These are phyloP conservation scores for Acanthosoma haemorrhoidale DNA, from an alignment of 2,888 invertebrate species.

Conservation along the genomic window DNA sequence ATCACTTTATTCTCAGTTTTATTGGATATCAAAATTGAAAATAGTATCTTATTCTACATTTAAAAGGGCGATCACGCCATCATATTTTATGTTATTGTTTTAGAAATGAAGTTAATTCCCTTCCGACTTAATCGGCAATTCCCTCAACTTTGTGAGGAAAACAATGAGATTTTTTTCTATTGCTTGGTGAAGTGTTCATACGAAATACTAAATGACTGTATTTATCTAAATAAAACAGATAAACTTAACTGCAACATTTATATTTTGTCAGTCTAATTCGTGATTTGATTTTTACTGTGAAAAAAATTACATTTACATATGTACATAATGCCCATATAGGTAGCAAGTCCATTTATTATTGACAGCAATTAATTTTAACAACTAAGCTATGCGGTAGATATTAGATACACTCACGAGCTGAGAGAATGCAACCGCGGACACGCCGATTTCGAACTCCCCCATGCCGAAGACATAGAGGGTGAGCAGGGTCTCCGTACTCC, in stretches of 20 bases:
- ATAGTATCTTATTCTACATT: no score
- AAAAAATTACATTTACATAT: neutral
- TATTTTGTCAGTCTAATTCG: neutral
- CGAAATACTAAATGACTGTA: no score
- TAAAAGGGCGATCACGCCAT: no score
- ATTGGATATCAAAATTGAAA: no score
- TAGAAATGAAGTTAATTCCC: no score
- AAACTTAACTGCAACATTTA: neutral
- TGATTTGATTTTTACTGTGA: neutral
- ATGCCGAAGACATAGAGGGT: slow-evolving; percentile 86
- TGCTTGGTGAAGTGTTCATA: no score
- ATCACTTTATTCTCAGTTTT: no score
- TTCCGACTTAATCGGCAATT: no score
- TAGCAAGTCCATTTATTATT: neutral
- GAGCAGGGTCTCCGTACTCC: slow-evolving; percentile 84
- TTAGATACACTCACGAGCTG: slow-evolving; percentile 61
- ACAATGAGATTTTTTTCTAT: no score
- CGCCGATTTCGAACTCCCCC: slow-evolving; percentile 82
- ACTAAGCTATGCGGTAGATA: neutral
- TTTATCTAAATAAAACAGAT: no score
- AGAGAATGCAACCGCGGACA: slow-evolving; percentile 83
- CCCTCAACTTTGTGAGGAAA: no score
- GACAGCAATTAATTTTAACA: neutral
- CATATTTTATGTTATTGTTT: no score
- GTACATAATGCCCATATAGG: neutral